These are phyloP conservation scores for Drosophila ercepeae DNA, from an alignment of 1,140 invertebrate genomes.

Conservation along the genomic window DNA sequence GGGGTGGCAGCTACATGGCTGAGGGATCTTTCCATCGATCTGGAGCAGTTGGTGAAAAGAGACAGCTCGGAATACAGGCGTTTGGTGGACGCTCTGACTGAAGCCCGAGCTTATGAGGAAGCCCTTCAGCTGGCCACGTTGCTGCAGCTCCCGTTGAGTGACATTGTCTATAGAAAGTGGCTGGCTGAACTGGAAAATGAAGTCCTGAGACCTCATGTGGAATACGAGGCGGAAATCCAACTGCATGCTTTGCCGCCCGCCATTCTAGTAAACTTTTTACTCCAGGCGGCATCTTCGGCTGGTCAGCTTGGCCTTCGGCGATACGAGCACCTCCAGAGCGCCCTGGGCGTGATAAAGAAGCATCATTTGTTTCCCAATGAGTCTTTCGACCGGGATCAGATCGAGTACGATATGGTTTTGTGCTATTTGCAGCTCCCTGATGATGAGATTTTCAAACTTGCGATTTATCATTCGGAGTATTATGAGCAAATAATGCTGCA, in stretches of 20 bases:
- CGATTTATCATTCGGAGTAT: slow-evolving; percentile 80
- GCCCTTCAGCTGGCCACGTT: slow-evolving; percentile 72
- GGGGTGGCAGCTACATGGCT: slow-evolving; percentile 61
- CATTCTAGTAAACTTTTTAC: slow-evolving; percentile 72
- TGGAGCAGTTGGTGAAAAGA: slow-evolving; percentile 55
- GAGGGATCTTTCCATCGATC: slow-evolving; percentile 42
- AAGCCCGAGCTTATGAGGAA: slow-evolving; percentile 65
- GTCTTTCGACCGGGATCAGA: slow-evolving; percentile 77
- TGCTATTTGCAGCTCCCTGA: slow-evolving; percentile 62
- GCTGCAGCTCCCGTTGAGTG: slow-evolving; percentile 67
- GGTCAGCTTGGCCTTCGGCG: slow-evolving; percentile 29
- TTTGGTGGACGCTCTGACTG: slow-evolving; percentile 56
- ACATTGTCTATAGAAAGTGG: slow-evolving; percentile 81
- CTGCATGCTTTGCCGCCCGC: slow-evolving; percentile 68
- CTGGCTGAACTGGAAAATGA: slow-evolving; percentile 55
- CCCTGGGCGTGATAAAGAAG: slow-evolving; percentile 73
- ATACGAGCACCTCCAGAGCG: slow-evolving; percentile 67
- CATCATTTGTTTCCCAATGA: slow-evolving; percentile 80
- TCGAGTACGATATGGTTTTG: slow-evolving; percentile 80
- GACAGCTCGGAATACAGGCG: slow-evolving; percentile 62
- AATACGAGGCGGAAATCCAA: slow-evolving; percentile 69
- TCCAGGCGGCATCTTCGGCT: slow-evolving; percentile 54
- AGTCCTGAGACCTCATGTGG: slow-evolving; percentile 45
- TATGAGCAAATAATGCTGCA: slow-evolving; percentile 80
- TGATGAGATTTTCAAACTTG: background rate